A percentile compares a stretch with the other conserved stretches of the same genome.
Conservation (phyloP, 2,113 vertebrate species). For the Otolemur garnettii region DNA sequence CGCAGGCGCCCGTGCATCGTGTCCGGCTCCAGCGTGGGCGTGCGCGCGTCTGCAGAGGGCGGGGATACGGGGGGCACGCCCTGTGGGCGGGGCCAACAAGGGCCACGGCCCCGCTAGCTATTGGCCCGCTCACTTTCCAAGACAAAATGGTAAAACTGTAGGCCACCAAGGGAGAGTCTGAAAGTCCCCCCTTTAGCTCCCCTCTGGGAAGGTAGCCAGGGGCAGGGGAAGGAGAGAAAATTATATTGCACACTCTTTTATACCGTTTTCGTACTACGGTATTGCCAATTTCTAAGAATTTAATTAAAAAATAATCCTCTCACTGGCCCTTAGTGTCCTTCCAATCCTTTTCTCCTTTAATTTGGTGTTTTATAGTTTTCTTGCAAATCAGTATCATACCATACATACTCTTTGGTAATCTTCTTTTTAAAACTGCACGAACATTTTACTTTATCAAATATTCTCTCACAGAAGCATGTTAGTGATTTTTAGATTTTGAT, state of each 20-base stretch:
- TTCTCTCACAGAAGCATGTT: slow-evolving; percentile 9
- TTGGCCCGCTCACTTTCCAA: no score
- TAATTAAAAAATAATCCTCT: neutral
- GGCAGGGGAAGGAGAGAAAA: neutral
- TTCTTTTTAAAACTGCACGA: slow-evolving; percentile 4
- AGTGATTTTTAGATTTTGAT: slow-evolving; percentile 41
- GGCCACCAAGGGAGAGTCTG: fast-evolving
- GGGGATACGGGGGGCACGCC: neutral
- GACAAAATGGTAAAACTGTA: fast-evolving
- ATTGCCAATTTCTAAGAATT: slow-evolving; percentile 31
- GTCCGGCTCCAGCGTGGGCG: slow-evolving; percentile 84
- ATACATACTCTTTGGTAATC: neutral
- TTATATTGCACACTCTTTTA: neutral
- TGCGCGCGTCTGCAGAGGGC: slow-evolving; percentile 86
- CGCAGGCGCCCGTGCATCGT: slow-evolving; percentile 86
- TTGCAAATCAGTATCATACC: slow-evolving; percentile 42
- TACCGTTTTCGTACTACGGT: neutral
- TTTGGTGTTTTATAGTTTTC: neutral
- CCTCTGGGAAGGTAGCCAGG: neutral
- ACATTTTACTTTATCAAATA: neutral
- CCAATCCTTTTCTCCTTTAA: neutral
- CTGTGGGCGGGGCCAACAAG: neutral
- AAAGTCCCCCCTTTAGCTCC: neutral
- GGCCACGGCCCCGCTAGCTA: neutral
- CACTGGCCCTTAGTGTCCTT: neutral